Evolutionary conservation across 2,888 invertebrate species (phyloP), one percentile per base, ranked within the genome.

Genomic region (Xylocampa areola): DNA sequence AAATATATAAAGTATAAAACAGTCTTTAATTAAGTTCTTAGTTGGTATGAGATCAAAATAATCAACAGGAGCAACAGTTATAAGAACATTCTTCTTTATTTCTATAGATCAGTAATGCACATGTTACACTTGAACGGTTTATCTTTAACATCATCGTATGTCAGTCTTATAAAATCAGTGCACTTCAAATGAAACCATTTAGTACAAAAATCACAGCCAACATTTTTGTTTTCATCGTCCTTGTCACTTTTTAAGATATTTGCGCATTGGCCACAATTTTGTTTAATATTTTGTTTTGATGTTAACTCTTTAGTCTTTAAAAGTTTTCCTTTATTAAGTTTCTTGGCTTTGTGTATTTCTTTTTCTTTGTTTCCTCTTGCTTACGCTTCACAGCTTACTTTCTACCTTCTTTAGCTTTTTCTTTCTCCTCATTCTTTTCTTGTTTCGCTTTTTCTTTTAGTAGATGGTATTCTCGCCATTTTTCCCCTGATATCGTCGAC

Each of bases 381-480:
- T 55, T 57, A 40, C 44, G 44, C 44, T 57, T 57, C 43, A 44
- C 37, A 35, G 44, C 50, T 57, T 50, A 44, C 40, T 50, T 47
- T 54, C 29, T 55, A 48, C 35, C 48, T 47, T 27, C 47, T 43
- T 55, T 55, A 41, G 30, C 25, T 48, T 48, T 55, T 55, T 55
- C 55, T 55, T 48, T 55, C 36, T 55, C 25, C 45, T 51, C 57
- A 33, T 49, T 49, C 37, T 43, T 37, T 45, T 50, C 40, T 50
- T 44, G 57, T 44, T 44, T 44, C 44, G 45, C 57, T 40, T 51
- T 48, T 41, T 45, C 50, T 51, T 50, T 45, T 45, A 41, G 30
- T 48, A 43, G 36, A 48, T 55, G 41, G 43, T 55, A 49, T 36
- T 55, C 48, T 49, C 55, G 55, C 48, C 30, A 55, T 48, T 41